A percentile compares a stretch with the other conserved stretches of the same genome.
These are phyloP conservation scores for Typhlichthys subterraneus DNA, from an alignment of 2,797 vertebrate genomes.

Conservation along the genomic window DNA sequence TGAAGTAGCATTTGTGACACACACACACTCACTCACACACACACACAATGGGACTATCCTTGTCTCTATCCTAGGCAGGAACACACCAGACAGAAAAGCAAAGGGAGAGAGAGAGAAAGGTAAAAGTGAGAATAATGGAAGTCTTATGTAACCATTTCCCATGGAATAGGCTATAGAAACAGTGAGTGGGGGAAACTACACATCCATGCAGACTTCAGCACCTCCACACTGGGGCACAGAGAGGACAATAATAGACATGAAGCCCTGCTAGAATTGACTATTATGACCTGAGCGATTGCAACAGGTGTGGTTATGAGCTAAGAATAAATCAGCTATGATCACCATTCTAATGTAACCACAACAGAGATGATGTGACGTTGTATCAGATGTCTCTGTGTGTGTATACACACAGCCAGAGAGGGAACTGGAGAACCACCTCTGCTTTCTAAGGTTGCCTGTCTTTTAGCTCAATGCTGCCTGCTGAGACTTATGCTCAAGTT, in stretches of 20 bases:
- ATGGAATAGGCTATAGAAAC: constrained; percentile 53
- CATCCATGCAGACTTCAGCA: constrained; percentile 1
- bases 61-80: background rate
- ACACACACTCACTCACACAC: constrained; percentile 1
- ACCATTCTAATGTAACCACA: constrained; percentile 33
- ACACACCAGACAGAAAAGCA: constrained; percentile 8
- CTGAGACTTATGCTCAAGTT: too few relatives aligned
- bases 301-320: constrained; percentile 58
- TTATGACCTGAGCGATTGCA: constrained; percentile 59
- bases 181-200: constrained; percentile 20
- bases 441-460: constrained; percentile 20
- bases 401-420: constrained; percentile 1
- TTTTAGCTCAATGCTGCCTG: too few relatives aligned
- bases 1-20: constrained; percentile 1
- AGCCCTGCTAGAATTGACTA: constrained; percentile 33
- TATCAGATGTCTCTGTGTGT: constrained; percentile 19
- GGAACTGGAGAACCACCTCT: constrained; percentile 40
- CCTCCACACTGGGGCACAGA: constrained; percentile 4
- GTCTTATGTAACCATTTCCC: constrained; percentile 56
- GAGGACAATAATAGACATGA: background rate
- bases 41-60: background rate
- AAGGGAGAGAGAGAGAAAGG: constrained; percentile 18
- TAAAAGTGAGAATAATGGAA: constrained; percentile 25
- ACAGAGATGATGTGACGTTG: constrained; percentile 39
- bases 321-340: constrained; percentile 54